phyloP scores from a whole-genome alignment of 2,888 invertebrate genomes.

The Neria commutata region DNA sequence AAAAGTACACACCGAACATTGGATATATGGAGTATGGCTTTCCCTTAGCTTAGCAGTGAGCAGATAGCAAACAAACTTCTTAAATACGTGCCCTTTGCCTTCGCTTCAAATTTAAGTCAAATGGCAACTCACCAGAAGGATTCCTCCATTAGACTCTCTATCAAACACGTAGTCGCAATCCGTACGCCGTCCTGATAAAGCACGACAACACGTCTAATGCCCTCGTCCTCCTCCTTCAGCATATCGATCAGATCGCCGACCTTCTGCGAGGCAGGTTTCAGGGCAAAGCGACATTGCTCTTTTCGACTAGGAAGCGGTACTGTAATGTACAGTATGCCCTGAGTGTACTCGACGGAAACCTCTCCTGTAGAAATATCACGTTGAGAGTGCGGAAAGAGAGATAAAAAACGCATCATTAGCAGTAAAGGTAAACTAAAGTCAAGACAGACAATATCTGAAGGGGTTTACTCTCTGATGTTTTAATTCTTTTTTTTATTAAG shows the following conservation, averaged over 20 bases:
- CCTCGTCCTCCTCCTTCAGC: constrained; percentile 87
- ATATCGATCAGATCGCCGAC: constrained; percentile 89
- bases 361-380: constrained; percentile 65
- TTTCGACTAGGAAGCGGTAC: constrained; percentile 91
- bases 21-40: too few species aligned
- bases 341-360: constrained; percentile 80
- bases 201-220: constrained; percentile 86
- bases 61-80: too few species aligned
- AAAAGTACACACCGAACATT: too few species aligned
- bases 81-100: not conserved
- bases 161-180: constrained; percentile 90
- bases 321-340: constrained; percentile 90
- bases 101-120: not conserved
- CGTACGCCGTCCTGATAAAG: constrained; percentile 83
- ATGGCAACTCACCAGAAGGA: constrained; percentile 70
- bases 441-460: too few species aligned
- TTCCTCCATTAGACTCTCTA: constrained; percentile 88
- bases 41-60: not conserved
- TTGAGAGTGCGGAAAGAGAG: not conserved
- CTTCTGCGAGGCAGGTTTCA: constrained; percentile 90
- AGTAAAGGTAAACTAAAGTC: too few species aligned
- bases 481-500: too few species aligned
- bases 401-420: too few species aligned
- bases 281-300: constrained; percentile 88
- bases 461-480: too few species aligned